Evolutionary conservation across 1,140 invertebrate genomes (phyloP), one percentile per base, ranked within the genome.

Genomic region (Saxidomus purpurata): DNA sequence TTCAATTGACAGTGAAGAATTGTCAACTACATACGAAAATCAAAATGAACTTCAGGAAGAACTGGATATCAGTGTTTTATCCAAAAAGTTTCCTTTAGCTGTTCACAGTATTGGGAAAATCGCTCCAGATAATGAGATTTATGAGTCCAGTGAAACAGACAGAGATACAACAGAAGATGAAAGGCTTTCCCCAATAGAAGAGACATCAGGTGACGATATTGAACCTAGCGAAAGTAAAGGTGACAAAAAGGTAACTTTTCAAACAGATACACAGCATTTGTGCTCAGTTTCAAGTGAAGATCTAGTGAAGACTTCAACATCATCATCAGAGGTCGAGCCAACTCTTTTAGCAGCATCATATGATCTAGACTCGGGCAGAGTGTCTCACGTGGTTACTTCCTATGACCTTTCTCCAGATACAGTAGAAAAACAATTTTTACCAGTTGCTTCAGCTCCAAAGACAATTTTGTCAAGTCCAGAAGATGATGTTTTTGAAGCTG

Each of bases 401-500:
- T 95, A 94, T 91, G 95, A 96, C 87, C 91, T 96, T 61, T 95
- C 95, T 38, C 95, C 94, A 76, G 95, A 95, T 89, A 93, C 93
- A 63, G 94, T 96, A 3, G 95, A 95, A 87, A 95, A 94, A 81
- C 94, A 93, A 40, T 89, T 94, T 28, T 91, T 94, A 0, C 92
- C 93, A n/a, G 88, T 90, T 22, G 91, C 90, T 47, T 84, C 90
- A 55, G 89, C 93, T 67, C 90, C 94, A n/a, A 95, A 95, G 85
- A 92, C 94, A 67, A 95, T 95, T 77, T 90, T 95, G 11, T 96
- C 95, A 19, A 95, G 94, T 71, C 95, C 94, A 61, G 92, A 96
- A 85, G 95, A 96, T 93, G 96, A 97, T 92, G 96, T 96, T 13
- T 96, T 96, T 95, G 96, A 97, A 92, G 95, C 94, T 86, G 96